Base-by-base conservation (phyloP, 2,888 invertebrate genomes). In the Baccha elongata region DNA sequence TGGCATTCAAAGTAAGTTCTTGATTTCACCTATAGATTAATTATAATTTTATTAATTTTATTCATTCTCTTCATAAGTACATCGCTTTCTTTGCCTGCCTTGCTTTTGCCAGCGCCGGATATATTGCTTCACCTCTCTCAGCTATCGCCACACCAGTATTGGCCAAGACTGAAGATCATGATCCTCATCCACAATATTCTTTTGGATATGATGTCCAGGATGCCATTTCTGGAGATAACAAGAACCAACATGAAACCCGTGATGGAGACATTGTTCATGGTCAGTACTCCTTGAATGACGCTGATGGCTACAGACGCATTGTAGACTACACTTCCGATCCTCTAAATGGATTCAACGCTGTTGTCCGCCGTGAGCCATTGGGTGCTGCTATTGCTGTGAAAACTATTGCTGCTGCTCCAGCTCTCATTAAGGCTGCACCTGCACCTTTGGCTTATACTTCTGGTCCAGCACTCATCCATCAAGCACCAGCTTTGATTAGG, bases 321-420 rank as follows among this genome's bases (percentile, higher is more conserved):
- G 92, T 92, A 13, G 91, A 92, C 62, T 92, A 92, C 87, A 90
- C 91, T 23, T 91, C 92, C 44, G 92, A 92, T 87, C 88, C 90
- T 10, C 88, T 90, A 84, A 91, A 90, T 71, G 92, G 92, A 68
- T 92, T 92, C 87, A 92, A 91, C 81, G 92, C 92, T 65, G 90
- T 91, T 42, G 92, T 92, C 15, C 91, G 91, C 81, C 92, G 91
- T 52, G 92, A 92, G 86, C 91, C 91, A 19, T 87, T 89, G 3
- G 84, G 81, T 44, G 87, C 83, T 10, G 65, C 83, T 8, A 53
- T 72, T 29, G 85, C 84, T 35, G 85, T 85, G 23, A 85, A 85
- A 29, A 68, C 86, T 44, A 65, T 81, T n/a, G 79, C 80, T 23
- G 67, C 79, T 46, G 85, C 86, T 72, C 80, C 85, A 50, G 60